Percentiles rank a stretch among this genome's conserved stretches.
Conservation (phyloP, 2,888 invertebrate species). For the Serripes groenlandicus region DNA sequence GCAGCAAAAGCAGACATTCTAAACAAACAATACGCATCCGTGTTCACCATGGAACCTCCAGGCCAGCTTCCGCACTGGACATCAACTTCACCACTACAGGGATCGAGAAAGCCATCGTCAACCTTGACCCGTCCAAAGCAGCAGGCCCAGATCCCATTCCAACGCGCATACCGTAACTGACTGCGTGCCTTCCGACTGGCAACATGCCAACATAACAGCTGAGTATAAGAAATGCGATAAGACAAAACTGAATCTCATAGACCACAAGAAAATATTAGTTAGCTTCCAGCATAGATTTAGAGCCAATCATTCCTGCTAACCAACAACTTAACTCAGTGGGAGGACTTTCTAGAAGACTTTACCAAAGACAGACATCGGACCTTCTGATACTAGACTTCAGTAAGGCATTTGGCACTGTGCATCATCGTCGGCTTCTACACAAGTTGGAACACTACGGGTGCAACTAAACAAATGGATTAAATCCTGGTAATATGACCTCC, state of each 20-base stretch:
- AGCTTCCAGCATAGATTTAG: not conserved
- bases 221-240: not conserved
- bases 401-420: not conserved
- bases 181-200: not conserved
- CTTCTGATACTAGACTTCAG: not conserved
- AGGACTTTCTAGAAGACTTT: not conserved
- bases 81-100: too few relatives aligned
- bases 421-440: not conserved
- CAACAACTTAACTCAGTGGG: too few relatives aligned
- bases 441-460: not conserved
- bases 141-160: not conserved
- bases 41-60: too few relatives aligned
- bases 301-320: not conserved
- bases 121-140: not conserved
- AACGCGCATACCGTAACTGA: not conserved
- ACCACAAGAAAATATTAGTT: not conserved
- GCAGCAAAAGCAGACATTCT: too few relatives aligned
- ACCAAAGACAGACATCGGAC: not conserved
- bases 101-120: too few relatives aligned
- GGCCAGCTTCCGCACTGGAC: too few relatives aligned
- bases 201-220: not conserved
- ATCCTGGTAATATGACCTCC: not conserved
- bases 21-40: too few relatives aligned
- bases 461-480: not conserved
- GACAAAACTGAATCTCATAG: not conserved